Conservation (phyloP, 30 jellyfish, hydroid and myxozoan genomes). For the Aurelia aurita complex sp. Pacific region DNA sequence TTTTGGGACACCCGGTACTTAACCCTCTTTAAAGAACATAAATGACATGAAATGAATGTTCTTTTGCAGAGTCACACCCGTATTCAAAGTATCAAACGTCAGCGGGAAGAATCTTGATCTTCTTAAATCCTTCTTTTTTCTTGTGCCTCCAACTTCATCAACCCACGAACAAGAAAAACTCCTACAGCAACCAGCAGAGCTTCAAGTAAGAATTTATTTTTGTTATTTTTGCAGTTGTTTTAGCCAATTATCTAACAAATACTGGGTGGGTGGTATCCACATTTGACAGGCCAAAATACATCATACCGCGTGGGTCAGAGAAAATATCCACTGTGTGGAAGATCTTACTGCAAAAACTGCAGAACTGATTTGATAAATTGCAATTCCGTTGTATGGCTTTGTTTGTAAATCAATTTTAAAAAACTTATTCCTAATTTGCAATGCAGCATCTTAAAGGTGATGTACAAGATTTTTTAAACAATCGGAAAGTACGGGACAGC, state of each 20-base stretch:
- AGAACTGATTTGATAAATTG: too few relatives aligned
- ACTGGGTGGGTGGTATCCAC: too few relatives aligned
- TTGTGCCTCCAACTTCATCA: conserved; percentile 87
- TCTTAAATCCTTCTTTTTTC: conserved; percentile 68
- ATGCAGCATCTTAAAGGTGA: background rate
- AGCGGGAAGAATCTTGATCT: conserved; percentile 85
- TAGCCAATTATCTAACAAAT: background rate
- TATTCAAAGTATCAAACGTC: conserved; percentile 95
- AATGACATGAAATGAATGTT: background rate
- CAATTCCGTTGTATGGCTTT: too few relatives aligned
- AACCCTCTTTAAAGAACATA: background rate
- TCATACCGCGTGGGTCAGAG: too few relatives aligned
- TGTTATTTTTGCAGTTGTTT: too few relatives aligned
- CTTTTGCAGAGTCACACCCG: conserved; percentile 88
- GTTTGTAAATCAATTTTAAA: too few relatives aligned
- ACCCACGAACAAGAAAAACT: conserved; percentile 82
- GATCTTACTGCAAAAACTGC: too few relatives aligned
- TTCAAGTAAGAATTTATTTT: conserved; percentile 60
- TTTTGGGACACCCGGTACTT: too few relatives aligned
- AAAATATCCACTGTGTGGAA: too few relatives aligned
- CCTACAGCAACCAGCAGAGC: conserved; percentile 84
- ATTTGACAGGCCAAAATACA: too few relatives aligned
- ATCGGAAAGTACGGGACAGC: too few relatives aligned
- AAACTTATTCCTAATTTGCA: too few relatives aligned
- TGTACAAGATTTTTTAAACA: background rate